A percentile compares a stretch with the other conserved stretches of the same genome.
These are phyloP conservation scores for Apolygus lucorum DNA, from an alignment of 1,140 invertebrate species.

Conservation along the genomic window DNA sequence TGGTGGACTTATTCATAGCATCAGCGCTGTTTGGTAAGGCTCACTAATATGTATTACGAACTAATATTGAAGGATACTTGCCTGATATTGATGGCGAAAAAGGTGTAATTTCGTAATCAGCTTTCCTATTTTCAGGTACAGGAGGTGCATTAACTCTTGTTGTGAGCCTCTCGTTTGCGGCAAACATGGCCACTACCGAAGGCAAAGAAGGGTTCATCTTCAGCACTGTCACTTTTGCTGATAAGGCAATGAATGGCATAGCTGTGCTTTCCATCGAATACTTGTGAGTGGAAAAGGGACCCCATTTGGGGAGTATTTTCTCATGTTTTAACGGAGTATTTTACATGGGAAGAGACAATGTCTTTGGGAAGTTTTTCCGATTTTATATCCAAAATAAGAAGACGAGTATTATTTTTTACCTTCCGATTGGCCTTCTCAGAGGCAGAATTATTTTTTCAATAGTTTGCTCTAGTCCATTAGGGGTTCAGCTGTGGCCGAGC, in stretches of 20 bases:
- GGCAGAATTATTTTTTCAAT: too few species aligned
- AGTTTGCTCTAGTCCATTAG: too few species aligned
- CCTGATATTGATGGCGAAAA: background rate
- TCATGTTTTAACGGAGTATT: too few species aligned
- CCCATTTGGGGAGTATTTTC: too few species aligned
- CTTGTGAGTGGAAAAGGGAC: conserved; percentile 50
- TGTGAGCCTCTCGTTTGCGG: conserved; percentile 81
- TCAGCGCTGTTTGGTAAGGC: background rate
- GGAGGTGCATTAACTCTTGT: conserved; percentile 83
- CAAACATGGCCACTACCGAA: conserved; percentile 81
- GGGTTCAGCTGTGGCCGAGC: too few species aligned
- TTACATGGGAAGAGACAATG: too few species aligned
- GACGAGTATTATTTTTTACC: too few species aligned
- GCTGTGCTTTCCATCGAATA: conserved; percentile 78
- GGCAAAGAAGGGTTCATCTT: conserved; percentile 84
- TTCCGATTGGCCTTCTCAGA: too few species aligned
- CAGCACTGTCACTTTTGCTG: conserved; percentile 86
- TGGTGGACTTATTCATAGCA: background rate
- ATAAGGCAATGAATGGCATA: conserved; percentile 84
- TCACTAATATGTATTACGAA: background rate
- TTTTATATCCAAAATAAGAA: too few species aligned
- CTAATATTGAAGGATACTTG: background rate
- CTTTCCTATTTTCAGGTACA: conserved; percentile 47
- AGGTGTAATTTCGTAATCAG: background rate
- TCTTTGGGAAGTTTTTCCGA: too few species aligned